These are phyloP conservation scores for Steromphala cineraria DNA, from an alignment of 2,888 invertebrate species.

Conservation along the genomic window DNA sequence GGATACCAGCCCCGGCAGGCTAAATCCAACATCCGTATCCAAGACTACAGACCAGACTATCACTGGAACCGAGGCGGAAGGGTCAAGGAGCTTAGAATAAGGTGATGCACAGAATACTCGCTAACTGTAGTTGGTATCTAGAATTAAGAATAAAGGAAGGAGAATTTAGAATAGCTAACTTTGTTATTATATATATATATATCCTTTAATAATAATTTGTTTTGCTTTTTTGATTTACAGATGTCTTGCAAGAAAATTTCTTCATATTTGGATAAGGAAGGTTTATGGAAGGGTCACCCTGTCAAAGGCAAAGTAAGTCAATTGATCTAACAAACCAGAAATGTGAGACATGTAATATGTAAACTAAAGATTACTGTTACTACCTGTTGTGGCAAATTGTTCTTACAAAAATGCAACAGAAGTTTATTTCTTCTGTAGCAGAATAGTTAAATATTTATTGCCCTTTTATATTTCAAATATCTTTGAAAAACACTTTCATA, in stretches of 20 bases:
- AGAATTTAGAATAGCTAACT: no score
- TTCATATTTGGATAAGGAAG: slow-evolving; percentile 61
- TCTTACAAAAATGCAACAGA: no score
- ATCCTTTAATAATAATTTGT: background rate
- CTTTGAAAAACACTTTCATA: background rate
- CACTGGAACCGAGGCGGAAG: slow-evolving; percentile 73
- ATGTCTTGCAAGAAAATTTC: slow-evolving; percentile 67
- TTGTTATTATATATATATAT: no score
- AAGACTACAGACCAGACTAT: slow-evolving; percentile 68
- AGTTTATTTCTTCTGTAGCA: no score
- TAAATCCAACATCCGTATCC: slow-evolving; percentile 44
- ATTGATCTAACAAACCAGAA: no score
- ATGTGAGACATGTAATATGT: no score
- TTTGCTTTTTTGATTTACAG: slow-evolving; percentile 46
- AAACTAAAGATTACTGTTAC: no score
- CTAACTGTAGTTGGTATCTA: no score
- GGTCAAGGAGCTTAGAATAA: slow-evolving; percentile 70
- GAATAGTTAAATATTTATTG: background rate
- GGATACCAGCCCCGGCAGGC: background rate
- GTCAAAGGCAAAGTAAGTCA: slow-evolving; percentile 62
- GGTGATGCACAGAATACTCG: slow-evolving; percentile 45
- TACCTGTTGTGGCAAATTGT: no score
- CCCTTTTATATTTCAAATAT: background rate
- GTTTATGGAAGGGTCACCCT: slow-evolving; percentile 69
- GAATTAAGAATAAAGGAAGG: no score